Evolutionary conservation across 37 sponge, comb jelly and placozoan genomes (phyloP), one percentile per base, ranked within the genome.

Genomic region (Geodia barretti): DNA sequence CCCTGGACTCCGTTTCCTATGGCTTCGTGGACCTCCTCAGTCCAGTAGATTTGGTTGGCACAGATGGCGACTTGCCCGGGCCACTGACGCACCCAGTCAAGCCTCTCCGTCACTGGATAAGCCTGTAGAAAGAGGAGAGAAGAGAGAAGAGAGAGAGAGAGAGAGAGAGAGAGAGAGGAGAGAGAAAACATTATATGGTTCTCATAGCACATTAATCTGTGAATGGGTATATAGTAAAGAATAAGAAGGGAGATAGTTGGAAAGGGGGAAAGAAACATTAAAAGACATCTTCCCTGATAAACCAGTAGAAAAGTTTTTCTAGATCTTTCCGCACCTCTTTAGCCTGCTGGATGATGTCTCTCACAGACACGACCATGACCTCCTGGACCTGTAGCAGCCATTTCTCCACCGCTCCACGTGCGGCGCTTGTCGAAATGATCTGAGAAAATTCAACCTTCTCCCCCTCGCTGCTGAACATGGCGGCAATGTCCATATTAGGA

Each of bases 311-410:
- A n/a, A n/a, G n/a, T n/a, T n/a, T n/a, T n/a, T n/a, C n/a, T n/a
- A n/a, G n/a, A n/a, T n/a, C n/a, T n/a, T 4, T 62, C 9, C 94
- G 86, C 11, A 94, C 95, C 65, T 95, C 91, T 72, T 64, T 84
- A 28, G 96, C 86, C 58, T 81, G 74, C 72, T 89, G 84, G 3
- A 94, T 77, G 17, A 97, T 92, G 70, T 97, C 95, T 33, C 84
- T 87, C 21, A 98, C 82, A 25, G 87, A 86, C 24, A 87, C 37
- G 35, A 82, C 34, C 99, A 98, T 98, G 29, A 84, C 83, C 25
- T 96, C 96, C 75, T 98, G 91, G 3, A 98, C 99, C 72, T 96
- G 94, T 33, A 98, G 86, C 40, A 98, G 87, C 99, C 99, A 98
- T 77, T 98, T 96, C 93, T 98, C 99, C 2, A 98, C 99, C 17